Evolutionary conservation across 2,797 vertebrate species (phyloP).

Genomic region (Sebastes goodei): DNA sequence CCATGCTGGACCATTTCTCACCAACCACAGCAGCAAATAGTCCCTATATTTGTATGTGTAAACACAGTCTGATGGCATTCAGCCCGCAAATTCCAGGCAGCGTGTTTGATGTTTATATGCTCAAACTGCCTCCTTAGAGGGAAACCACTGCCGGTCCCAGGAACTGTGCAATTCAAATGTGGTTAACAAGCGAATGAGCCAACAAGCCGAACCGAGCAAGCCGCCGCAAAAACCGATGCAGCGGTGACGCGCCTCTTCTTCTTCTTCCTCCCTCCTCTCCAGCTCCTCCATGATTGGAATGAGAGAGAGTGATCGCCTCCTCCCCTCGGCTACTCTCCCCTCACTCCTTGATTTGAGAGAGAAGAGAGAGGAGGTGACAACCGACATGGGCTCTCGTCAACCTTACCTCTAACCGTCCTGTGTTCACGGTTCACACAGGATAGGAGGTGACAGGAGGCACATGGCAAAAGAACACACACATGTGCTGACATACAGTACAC

Average conservation of each 20-base stretch:
- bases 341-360: conserved; percentile 58
- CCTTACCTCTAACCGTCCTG: conserved; percentile 64
- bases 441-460: conserved; percentile 66
- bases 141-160: conserved; percentile 29
- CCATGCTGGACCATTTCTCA: conserved; percentile 10
- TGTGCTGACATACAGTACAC: neutral
- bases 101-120: conserved; percentile 53
- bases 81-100: conserved; percentile 39
- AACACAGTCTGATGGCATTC: conserved; percentile 53
- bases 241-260: conserved; percentile 37
- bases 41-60: conserved; percentile 40
- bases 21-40: conserved; percentile 28
- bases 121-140: conserved; percentile 43
- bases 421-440: conserved; percentile 62
- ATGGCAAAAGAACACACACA: conserved; percentile 10
- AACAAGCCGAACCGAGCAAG: conserved; percentile 31
- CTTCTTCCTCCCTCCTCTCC: conserved; percentile 10
- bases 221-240: conserved; percentile 47
- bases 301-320: conserved; percentile 12
- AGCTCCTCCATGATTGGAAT: conserved; percentile 26
- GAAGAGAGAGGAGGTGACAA: conserved; percentile 72
- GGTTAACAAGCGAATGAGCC: conserved; percentile 45
- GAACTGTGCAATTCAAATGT: conserved; percentile 59
- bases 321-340: neutral
- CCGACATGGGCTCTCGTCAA: conserved; percentile 64